A percentile compares a stretch with the other conserved stretches of the same genome.
Conservation (phyloP, 92 coral and sea anemone genomes). For the Micromussa lordhowensis region DNA sequence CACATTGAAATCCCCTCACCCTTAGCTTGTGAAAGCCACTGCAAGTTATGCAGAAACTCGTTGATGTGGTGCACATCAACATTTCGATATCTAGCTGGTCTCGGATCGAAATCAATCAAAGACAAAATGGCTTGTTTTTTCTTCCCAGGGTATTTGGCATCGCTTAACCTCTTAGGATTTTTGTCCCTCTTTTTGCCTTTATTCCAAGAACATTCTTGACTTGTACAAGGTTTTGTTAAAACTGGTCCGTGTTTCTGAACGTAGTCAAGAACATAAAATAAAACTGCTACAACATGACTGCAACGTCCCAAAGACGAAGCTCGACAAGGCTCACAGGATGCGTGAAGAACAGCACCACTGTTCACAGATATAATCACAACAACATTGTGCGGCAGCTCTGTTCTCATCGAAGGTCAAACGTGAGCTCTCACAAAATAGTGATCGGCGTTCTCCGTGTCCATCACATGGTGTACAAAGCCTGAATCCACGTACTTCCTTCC, state of each 20-base stretch:
- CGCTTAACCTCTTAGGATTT: conserved; percentile 53
- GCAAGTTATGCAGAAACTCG: conserved; percentile 17
- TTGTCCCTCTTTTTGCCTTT: conserved; percentile 53
- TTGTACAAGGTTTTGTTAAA: conserved; percentile 42
- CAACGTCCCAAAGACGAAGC: conserved; percentile 54
- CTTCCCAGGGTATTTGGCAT: conserved; percentile 16
- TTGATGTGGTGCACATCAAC: conserved; percentile 16
- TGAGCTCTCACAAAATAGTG: conserved; percentile 62
- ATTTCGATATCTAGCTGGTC: conserved; percentile 29
- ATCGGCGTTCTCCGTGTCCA: conserved; percentile 15
- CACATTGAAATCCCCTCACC: conserved; percentile 40
- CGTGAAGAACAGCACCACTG: conserved; percentile 65
- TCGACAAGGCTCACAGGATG: conserved; percentile 56
- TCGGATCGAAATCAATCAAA: conserved; percentile 69
- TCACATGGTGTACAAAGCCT: conserved; percentile 46
- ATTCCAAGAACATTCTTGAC: conserved; percentile 66
- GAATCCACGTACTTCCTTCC: conserved; percentile 60
- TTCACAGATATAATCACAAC: conserved; percentile 6
- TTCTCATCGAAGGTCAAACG: conserved; percentile 65
- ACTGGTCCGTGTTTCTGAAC: conserved; percentile 30
- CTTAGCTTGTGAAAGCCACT: not conserved
- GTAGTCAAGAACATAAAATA: conserved; percentile 45
- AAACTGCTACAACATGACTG: conserved; percentile 68
- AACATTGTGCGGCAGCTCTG: conserved; percentile 64
- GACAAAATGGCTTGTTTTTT: conserved; percentile 29